Evolutionary conservation across 2,888 invertebrate genomes (phyloP), one percentile per base, ranked within the genome.

Genomic region (Lycia hirtaria): DNA sequence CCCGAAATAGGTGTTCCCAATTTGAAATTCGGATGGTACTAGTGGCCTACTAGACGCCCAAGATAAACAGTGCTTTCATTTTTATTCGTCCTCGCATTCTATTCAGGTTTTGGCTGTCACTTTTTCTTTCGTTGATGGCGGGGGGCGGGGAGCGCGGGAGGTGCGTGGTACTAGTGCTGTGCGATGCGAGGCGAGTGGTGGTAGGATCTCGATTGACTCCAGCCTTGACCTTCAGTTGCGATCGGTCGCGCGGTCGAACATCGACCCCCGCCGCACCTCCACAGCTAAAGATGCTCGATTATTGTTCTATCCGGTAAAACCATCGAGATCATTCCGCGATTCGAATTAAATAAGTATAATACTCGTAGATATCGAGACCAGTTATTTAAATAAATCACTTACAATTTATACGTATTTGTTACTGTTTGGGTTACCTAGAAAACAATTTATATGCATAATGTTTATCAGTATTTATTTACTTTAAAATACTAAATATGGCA

Each of bases 21-120:
- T 63, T 64, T 44, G 58, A 62, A 52, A 60, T 65, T 67, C 61
- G 61, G 43, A 15, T 48, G 30, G 56, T 62, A 60, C 64, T 69
- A 67, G 65, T 67, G 67, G 69, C 69, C 71, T 66, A 68, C 64
- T 73, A 69, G 72, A 70, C 62, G 67, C 60, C 65, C 62, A 69
- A 79, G 68, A 74, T 77, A 79, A 76, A 72, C 68, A 73, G 65
- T 81, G 89, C 91, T 92, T 91, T 92, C 92, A 87, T 89, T 92
- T 92, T 91, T 91, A 88, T 86, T 80, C 86, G 91, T 88, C 89
- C 90, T 86, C 84, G 83, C 80, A 82, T 84, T 86, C 87, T 88
- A 87, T 88, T 89, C 88, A 85, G 87, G 89, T 89, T 90, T 85
- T 84, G 88, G 81, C 83, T 83, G 88, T 89, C 90, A 92, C 92